Base-by-base conservation (phyloP, 2,113 vertebrate species). In the Speoplatyrhinus poulsoni region DNA sequence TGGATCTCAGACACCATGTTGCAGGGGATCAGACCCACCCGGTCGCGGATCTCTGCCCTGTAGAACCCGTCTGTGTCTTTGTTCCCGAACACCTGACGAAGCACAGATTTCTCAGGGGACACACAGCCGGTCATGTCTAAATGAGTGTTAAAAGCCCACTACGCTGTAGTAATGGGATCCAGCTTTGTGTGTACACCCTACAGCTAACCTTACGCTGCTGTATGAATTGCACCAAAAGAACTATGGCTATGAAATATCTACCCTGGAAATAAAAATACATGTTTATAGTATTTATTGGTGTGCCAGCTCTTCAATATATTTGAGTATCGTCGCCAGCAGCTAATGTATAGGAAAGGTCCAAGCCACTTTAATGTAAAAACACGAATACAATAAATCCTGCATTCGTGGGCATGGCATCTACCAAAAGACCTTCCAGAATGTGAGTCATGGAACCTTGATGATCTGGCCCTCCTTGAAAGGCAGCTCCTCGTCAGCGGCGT, bases 1-100 rank as follows among this genome's bases (percentile, higher is more conserved):
- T 99, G 96, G 77, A 99, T 97, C 79, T 99, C 98, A 0, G 97
- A 99, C 58, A 99, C 96, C 98, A 99, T 99, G 75, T 99, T 99
- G 61, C 98, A 99, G 0, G 98, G 98, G 53, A 99, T 96, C 79
- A 98, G 95, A 72, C 98, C 98, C 4, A 90, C 84, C 48, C 97
- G 88, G 0, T 96, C 89, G 7, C 95, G 93, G 61, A 95, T 95
- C 82, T 98, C 93, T 4, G 96, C 97, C 4, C 95, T 93, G 86
- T 99, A 99, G 88, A 99, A 99, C 1, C 97, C 98, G 9, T 99
- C 98, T 0, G 91, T 95, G 12, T 99, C 98, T 80, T 99, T 99
- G 55, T 97, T 93, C 0, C 98, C 98, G 12, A 96, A 96, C 52
- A 99, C 95, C 98, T 99, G 70, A 19, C 68, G 17, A 13, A 58